Base-by-base conservation (phyloP, 1,140 invertebrate genomes). In the Hylaeus anthracinus region DNA sequence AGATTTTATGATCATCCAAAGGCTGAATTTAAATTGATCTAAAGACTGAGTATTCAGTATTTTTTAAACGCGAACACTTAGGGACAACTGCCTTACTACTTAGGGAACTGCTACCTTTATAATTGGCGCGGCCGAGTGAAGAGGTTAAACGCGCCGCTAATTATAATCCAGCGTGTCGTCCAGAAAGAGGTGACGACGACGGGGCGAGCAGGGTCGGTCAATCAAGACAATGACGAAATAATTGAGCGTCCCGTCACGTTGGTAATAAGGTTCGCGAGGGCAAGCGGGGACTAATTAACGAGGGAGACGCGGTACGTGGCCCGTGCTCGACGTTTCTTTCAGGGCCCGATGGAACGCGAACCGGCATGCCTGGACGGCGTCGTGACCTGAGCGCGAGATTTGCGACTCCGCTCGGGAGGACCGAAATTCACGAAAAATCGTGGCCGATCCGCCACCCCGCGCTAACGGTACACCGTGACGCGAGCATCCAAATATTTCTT, bases 401-500 rank as follows among this genome's bases (percentile, higher is more conserved):
- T 78, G 60, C 64, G 79, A 76, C 78, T 82, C 78, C 39, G 15
- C 48, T 8, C 41, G 65, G 26, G 26, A 14, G 45, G 72, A 63
- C 74, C 74, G 71, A 86, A 83, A 86, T 87, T 60, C 85, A 74
- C 85, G 86, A 87, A 86, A 87, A 87, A 86, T 85, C 81, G 67
- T 63, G 61, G 37, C 79, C 81, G 58, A 88, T 81, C 72, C 51
- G 56, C 39, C 58, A 74, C 79, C 74, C 77, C 64, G 77, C 67
- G 73, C 15, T 89, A 89, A 89, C 88, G 88, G 88, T 85, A 88
- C 71, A 75, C 70, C 64, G 79, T 87, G 88, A 89, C 86, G 88
- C 86, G 85, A 89, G 69, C 81, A 41, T 77, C 81, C 58, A 90
- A 90, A 90, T 90, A 90, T 90, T 90, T 87, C 82, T 83, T 82